phyloP scores from a whole-genome alignment of 2,888 invertebrate species.

The Eupithecia abbreviata region DNA sequence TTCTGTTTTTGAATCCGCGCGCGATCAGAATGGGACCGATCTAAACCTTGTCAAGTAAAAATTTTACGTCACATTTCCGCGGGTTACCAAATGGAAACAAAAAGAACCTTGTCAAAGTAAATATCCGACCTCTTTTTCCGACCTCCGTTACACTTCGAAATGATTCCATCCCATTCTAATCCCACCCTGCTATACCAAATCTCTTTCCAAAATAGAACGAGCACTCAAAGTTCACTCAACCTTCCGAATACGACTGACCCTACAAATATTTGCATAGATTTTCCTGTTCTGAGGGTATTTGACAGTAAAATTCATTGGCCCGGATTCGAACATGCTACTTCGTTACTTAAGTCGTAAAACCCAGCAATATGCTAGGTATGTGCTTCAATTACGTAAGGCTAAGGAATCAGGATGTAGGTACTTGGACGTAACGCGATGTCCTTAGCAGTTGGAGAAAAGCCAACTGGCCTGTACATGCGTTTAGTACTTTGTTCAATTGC shows the following conservation, averaged over 20 bases:
- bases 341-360: background rate
- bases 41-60: no score
- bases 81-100: no score
- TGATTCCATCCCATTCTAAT: background rate
- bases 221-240: background rate
- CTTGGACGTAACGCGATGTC: constrained; percentile 2
- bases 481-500: constrained; percentile 6
- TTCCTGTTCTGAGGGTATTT: background rate
- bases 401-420: constrained; percentile 9
- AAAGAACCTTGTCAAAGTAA: background rate
- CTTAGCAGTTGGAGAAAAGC: constrained; percentile 14
- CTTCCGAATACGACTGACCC: background rate
- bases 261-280: constrained; percentile 6
- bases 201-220: background rate
- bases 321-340: constrained; percentile 1
- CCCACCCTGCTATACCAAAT: background rate
- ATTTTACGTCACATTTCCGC: background rate
- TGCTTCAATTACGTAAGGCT: constrained; percentile 10
- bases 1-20: no score
- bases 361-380: background rate
- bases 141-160: background rate
- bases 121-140: background rate
- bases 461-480: constrained; percentile 8
- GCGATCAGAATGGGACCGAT: no score
- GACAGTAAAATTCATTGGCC: background rate